A percentile compares a stretch with the other conserved stretches of the same genome.
phyloP scores from a whole-genome alignment of 2,113 vertebrate species.

The Syngnathus scovelli region DNA sequence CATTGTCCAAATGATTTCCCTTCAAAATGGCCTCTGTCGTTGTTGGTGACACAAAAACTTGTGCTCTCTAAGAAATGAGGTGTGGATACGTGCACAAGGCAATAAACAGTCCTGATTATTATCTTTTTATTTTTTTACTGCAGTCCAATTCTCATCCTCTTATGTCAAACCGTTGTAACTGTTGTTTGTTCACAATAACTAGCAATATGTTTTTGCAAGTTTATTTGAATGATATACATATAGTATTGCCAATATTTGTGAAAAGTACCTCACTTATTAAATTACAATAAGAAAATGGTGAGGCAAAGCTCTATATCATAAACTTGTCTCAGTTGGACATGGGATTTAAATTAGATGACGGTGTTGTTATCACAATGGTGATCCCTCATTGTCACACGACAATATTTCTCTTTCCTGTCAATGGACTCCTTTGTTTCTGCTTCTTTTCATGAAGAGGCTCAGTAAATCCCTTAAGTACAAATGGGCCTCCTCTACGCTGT shows the following conservation, averaged over 20 bases:
- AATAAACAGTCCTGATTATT: constrained; percentile 6
- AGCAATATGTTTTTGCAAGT: too few species aligned
- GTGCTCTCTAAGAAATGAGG: constrained; percentile 44
- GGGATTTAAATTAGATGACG: not conserved
- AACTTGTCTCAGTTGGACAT: not conserved
- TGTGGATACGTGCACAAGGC: constrained; percentile 35
- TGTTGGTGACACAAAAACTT: constrained; percentile 62
- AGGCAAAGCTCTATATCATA: not conserved
- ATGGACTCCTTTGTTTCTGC: constrained; percentile 31
- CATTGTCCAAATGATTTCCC: constrained; percentile 33
- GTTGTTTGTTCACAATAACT: constrained; percentile 23
- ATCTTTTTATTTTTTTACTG: not conserved
- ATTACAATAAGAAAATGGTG: not conserved
- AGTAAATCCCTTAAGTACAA: constrained; percentile 45
- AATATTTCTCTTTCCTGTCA: constrained; percentile 28
- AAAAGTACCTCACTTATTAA: not conserved
- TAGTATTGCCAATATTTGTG: not conserved
- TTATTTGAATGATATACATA: not conserved
- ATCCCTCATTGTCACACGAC: constrained; percentile 13
- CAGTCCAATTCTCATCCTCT: constrained; percentile 34
- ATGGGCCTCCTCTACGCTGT: constrained; percentile 38
- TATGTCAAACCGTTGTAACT: constrained; percentile 13
- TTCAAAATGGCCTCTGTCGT: constrained; percentile 36
- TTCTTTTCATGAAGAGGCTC: constrained; percentile 31
- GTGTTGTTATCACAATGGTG: not conserved